Base-by-base conservation (phyloP, 2,113 vertebrate species). In the Tyto alba region DNA sequence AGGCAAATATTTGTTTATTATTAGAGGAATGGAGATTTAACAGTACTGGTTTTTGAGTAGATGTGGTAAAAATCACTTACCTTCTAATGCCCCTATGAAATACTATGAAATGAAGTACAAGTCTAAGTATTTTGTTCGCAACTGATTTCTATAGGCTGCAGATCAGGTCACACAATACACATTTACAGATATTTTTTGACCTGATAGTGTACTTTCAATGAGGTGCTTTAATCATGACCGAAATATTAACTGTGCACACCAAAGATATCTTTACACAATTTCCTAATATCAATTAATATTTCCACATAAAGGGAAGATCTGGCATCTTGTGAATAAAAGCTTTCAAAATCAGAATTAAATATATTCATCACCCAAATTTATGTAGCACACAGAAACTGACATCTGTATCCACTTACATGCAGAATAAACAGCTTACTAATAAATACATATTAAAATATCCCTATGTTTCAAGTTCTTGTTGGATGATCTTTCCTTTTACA, bases 371-470 rank as follows among this genome's bases (percentile, higher is more conserved):
- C 88, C 55, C 90, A 90, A 89, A 94, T 96, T 96, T 93, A 75
- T 93, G 89, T 90, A 93, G 52, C 64, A 53, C 80, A 93, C 88
- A 87, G 73, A 94, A 96, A 92, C 47, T 84, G 83, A 96, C 95
- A 94, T 96, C 96, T 97, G 96, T 90, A 96, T 93, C 96, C 96
- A 96, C 95, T 97, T 96, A 81, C 53, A 90, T 82, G 64, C 80
- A 72, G 92, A 88, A 94, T 86, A 92, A 96, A 88, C 85, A 94
- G 64, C n/a, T 83, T 92, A 86, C 83, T 96, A 92, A 96, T 93
- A 97, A 95, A 96, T 89, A 92, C 60, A 68, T 93, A 87, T 96
- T 89, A 95, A 96, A 96, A 95, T 96, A 94, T 92, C 85, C 19
- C 79, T 27, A 34, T 77, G 52, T 93, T 92, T 96, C 79, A 68